These are phyloP conservation scores for Geopemphigus sp. DNA, from an alignment of 1,140 invertebrate species.

Conservation along the genomic window DNA sequence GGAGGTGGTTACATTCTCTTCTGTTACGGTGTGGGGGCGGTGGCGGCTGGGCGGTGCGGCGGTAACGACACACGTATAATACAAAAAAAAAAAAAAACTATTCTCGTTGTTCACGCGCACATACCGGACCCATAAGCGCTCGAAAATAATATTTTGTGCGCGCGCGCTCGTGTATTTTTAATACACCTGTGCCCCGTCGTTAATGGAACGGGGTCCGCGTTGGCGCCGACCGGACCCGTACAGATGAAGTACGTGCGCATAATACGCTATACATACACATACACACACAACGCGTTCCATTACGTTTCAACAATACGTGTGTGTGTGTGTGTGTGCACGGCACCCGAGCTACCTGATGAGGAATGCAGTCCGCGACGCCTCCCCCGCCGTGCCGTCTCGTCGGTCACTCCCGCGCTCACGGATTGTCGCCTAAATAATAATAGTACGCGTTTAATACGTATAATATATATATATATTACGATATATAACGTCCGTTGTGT, in stretches of 20 bases:
- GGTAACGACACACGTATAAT: background rate
- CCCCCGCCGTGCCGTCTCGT: background rate
- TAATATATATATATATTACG: background rate
- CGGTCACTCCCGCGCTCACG: background rate
- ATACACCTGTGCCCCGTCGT: slow-evolving; percentile 44
- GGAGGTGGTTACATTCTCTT: too few relatives aligned
- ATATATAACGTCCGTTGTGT: background rate
- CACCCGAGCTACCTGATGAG: slow-evolving; percentile 23
- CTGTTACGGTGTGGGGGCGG: background rate
- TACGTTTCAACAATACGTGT: background rate
- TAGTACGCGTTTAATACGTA: background rate
- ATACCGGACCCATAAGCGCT: slow-evolving; percentile 12
- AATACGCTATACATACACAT: background rate
- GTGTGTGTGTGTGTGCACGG: background rate
- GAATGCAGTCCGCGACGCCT: slow-evolving; percentile 27
- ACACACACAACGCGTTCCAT: slow-evolving; percentile 21
- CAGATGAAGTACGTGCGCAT: slow-evolving; percentile 11
- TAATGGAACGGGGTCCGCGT: slow-evolving; percentile 38
- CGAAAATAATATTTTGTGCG: background rate
- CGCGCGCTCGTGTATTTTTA: slow-evolving; percentile 1
- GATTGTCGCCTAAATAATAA: slow-evolving; percentile 15
- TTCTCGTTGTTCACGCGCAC: slow-evolving; percentile 12
- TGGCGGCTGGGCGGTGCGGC: background rate
- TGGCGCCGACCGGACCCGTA: slow-evolving; percentile 37
- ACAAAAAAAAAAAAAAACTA: background rate